Evolutionary conservation across 2,113 vertebrate species (phyloP).

Genomic region (Copsychus sechellarum): DNA sequence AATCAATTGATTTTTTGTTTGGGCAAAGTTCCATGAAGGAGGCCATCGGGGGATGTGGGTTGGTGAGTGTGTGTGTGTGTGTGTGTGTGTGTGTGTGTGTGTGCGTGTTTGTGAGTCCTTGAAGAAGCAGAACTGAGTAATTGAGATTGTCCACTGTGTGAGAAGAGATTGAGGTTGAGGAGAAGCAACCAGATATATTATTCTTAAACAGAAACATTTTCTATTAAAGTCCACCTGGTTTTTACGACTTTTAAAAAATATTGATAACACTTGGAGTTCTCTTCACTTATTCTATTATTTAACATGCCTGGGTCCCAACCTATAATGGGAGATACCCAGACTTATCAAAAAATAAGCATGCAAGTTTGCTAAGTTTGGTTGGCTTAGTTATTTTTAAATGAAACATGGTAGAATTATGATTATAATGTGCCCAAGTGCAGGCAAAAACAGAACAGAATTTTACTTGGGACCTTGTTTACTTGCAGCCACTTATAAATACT

Average conservation of each 20-base stretch:
- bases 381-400: not conserved
- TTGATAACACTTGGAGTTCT: not conserved
- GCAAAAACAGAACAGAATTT: not conserved
- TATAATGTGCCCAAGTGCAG: not conserved
- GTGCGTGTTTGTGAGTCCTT: not conserved
- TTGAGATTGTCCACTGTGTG: not conserved
- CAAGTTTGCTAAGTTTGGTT: not conserved
- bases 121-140: not conserved
- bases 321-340: not conserved
- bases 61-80: too few species aligned
- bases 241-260: not conserved
- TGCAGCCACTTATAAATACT: not conserved
- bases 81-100: too few species aligned
- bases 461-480: not conserved
- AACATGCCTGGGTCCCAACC: not conserved
- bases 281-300: not conserved
- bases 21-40: not conserved
- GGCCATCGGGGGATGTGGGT: rapidly evolving
- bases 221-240: not conserved
- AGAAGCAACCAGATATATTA: not conserved
- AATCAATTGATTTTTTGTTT: not conserved
- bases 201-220: not conserved
- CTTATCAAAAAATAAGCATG: not conserved
- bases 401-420: not conserved
- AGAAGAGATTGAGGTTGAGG: not conserved